Base-by-base conservation (phyloP, 2,113 vertebrate species). In the Hipposideros armiger region DNA sequence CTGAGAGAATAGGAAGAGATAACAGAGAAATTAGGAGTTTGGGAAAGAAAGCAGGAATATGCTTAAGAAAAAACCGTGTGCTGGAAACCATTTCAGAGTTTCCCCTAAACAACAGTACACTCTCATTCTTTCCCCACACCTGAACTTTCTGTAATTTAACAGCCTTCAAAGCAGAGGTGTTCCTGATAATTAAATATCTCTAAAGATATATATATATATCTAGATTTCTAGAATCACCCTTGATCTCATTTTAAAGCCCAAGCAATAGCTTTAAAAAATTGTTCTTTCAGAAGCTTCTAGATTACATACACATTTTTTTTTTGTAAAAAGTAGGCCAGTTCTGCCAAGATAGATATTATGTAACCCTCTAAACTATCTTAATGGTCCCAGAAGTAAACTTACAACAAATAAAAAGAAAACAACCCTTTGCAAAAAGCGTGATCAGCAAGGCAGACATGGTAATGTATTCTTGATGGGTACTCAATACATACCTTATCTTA, bases 341-440 rank as follows among this genome's bases (percentile, higher is more conserved):
- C 11, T 94, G 66, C 77, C 92, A 97, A 94, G 36, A 76, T 73
- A 89, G 86, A 96, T 76, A 92, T 90, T 92, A 16, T 70, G 45
- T 54, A 96, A 95, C 11, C 26, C 78, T 24, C 24, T 92, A 94
- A 74, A 50, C 45, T 62, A 74, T 87, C 62, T 95, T 42, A 94
- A 82, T 77, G 58, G 11, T 5, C 67, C 16, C 42, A 87, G 40
- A 92, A 92, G 45, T 78, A 96, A 95, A 72, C 40, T 58, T 95
- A 52, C 3, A 93, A 90, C 40, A 94, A 85, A 83, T 89, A 84
- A 70, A 90, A 83, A 76, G 15, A 93, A 94, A 95, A 82, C 11
- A 94, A 47, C 4, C 6, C 20, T 87, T 94, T 76, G 20, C 16
- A 89, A 89, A 92, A 85, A 84, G 58, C 52, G 66, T 90, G 2